Base-by-base conservation (phyloP, 1,140 invertebrate species). In the Drosophila sproati region DNA sequence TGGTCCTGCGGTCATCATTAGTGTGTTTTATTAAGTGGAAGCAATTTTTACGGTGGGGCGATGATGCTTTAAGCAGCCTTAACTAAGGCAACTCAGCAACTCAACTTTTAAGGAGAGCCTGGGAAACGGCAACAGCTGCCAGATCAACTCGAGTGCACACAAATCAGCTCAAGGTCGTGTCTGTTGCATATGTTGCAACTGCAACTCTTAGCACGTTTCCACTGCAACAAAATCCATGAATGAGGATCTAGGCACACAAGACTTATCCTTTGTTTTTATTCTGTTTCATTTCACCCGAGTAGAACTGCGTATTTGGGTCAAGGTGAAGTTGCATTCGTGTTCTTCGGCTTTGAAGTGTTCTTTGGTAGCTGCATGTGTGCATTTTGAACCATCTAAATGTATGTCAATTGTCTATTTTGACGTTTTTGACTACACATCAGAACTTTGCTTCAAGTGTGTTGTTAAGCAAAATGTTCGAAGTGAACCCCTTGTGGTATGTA, bases 21-120 rank as follows among this genome's bases (percentile, higher is more conserved):
- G 83, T 87, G 80, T 87, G 83, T 80, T 87, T 88, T 87, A 87
- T 87, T 87, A 88, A 87, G 83, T 87, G 83, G 85, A 87, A 87
- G 80, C 71, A 82, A 79, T 77, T 72, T 62, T 57, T 50, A 52
- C 64, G 32, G 51, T 51, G 31, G 20, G 39, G 43, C 37, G 35
- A 39, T 29, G 35, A 39, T 29, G 35, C 79, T 78, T 78, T 61
- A 78, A 69, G 67, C 61, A 6, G 47, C 47, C 29, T 47, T 55
- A 67, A 56, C 63, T 43, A 60, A 47, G 57, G 57, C 57, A 60
- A 5, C 47, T 47, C 10, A 51, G 34, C 20, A 31, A 67, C 39
- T 51, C 20, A 7, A 29, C 34, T 39, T 50, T 39, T 50, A 12
- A 32, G 62, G n/a, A 20, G 34, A 47, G 63, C 48, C 63, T 39